These are phyloP conservation scores for Diplodus puntazzo DNA, from an alignment of 2,797 vertebrate species.

Conservation along the genomic window DNA sequence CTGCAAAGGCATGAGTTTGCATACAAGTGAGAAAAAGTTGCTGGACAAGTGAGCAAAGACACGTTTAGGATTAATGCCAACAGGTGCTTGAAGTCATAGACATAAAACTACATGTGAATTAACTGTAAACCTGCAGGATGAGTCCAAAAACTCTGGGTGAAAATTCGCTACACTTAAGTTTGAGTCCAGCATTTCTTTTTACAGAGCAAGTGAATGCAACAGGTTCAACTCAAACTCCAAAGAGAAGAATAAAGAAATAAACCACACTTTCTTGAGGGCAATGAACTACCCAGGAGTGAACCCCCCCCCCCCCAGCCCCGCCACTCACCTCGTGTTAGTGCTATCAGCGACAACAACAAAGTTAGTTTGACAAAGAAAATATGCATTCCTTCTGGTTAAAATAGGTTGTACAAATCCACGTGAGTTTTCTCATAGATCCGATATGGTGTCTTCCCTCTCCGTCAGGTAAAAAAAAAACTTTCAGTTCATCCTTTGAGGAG, in stretches of 20 bases:
- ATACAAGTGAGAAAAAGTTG: conserved; percentile 46
- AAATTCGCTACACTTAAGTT: neutral
- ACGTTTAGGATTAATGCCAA: conserved; percentile 12
- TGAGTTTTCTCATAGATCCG: conserved; percentile 86
- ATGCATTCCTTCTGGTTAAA: conserved; percentile 87
- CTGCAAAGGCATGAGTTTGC: conserved; percentile 56
- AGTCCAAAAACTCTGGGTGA: neutral
- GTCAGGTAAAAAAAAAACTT: conserved; percentile 45
- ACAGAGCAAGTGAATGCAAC: conserved; percentile 14
- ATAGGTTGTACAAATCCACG: conserved; percentile 79
- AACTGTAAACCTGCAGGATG: neutral
- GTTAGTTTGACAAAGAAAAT: conserved; percentile 83
- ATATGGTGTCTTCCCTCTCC: conserved; percentile 61
- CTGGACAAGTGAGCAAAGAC: too few species aligned
- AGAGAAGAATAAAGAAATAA: neutral
- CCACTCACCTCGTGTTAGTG: conserved; percentile 82
- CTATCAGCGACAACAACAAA: conserved; percentile 81
- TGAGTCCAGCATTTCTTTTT: neutral
- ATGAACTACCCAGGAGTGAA: neutral
- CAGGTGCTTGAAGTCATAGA: conserved; percentile 25
- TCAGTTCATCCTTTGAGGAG: conserved; percentile 64
- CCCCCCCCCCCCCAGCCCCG: neutral
- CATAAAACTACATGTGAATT: neutral
- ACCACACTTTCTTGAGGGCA: neutral
- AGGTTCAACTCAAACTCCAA: conserved; percentile 6